Evolutionary conservation across 2,888 invertebrate genomes (phyloP).

Genomic region (Acronicta aceris): DNA sequence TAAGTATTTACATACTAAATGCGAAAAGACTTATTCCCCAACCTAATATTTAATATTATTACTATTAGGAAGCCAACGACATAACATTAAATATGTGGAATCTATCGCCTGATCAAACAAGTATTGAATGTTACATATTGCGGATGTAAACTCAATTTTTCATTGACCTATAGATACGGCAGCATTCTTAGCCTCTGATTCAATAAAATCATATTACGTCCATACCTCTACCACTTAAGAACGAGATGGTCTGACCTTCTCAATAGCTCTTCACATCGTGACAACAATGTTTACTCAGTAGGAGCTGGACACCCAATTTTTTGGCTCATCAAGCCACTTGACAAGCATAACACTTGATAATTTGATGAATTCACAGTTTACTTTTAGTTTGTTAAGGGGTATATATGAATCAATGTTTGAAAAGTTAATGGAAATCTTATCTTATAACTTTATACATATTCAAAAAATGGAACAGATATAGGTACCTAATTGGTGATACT

Average conservation of each 20-base stretch:
- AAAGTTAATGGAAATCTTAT: background rate
- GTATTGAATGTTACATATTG: too few species aligned
- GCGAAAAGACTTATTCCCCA: too few species aligned
- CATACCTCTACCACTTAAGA: slow-evolving; percentile 33
- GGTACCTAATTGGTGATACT: too few species aligned
- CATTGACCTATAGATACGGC: background rate
- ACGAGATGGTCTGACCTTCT: slow-evolving; percentile 53
- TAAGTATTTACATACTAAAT: too few species aligned
- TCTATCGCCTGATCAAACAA: too few species aligned
- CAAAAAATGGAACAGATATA: too few species aligned
- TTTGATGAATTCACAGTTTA: slow-evolving; percentile 55
- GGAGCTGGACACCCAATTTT: slow-evolving; percentile 69
- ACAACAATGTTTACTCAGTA: slow-evolving; percentile 67
- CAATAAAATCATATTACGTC: slow-evolving; percentile 15
- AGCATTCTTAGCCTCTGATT: slow-evolving; percentile 13
- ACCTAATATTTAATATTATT: too few species aligned
- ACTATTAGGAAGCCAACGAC: too few species aligned
- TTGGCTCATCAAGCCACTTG: slow-evolving; percentile 61
- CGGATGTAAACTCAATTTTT: too few species aligned
- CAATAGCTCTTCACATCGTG: slow-evolving; percentile 56
- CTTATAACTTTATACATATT: too few species aligned
- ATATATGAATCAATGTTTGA: slow-evolving; percentile 4
- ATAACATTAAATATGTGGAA: too few species aligned
- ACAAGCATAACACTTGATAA: slow-evolving; percentile 68
- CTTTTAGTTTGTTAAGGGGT: slow-evolving; percentile 31